These are phyloP conservation scores for Macrotis lagotis DNA, from an alignment of 2,113 vertebrate species.

Conservation along the genomic window DNA sequence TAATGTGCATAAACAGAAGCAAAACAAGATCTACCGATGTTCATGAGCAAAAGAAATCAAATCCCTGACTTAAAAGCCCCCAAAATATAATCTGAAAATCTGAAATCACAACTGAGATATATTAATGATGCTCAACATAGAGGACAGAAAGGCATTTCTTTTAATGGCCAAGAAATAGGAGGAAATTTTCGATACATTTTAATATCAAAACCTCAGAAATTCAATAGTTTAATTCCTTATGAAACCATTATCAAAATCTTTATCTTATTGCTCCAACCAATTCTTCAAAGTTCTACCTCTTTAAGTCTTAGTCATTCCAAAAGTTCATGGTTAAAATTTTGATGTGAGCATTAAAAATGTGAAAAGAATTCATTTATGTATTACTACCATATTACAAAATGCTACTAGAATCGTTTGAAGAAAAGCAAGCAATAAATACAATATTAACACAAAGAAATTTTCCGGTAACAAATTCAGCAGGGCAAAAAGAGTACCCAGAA, in stretches of 20 bases:
- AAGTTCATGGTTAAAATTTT: constrained; percentile 62
- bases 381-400: constrained; percentile 57
- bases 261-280: constrained; percentile 32
- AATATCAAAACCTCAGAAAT: constrained; percentile 51
- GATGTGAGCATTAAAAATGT: constrained; percentile 67
- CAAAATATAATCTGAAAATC: constrained; percentile 59
- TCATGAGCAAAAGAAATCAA: constrained; percentile 56
- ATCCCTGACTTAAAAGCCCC: constrained; percentile 60
- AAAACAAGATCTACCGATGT: constrained; percentile 53
- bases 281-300: constrained; percentile 60
- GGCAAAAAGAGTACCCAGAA: constrained; percentile 63
- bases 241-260: constrained; percentile 45
- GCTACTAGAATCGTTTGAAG: constrained; percentile 65
- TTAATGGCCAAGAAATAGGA: constrained; percentile 46
- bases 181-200: constrained; percentile 51
- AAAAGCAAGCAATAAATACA: constrained; percentile 63
- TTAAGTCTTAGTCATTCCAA: constrained; percentile 50
- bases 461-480: constrained; percentile 57
- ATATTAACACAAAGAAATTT: constrained; percentile 64
- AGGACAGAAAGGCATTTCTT: constrained; percentile 51
- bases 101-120: constrained; percentile 59
- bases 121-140: constrained; percentile 56
- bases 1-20: constrained; percentile 69
- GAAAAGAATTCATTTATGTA: constrained; percentile 61
- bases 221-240: constrained; percentile 50